Evolutionary conservation across 2,888 invertebrate genomes (phyloP).

Genomic region (Nasonovia ribisnigri): DNA sequence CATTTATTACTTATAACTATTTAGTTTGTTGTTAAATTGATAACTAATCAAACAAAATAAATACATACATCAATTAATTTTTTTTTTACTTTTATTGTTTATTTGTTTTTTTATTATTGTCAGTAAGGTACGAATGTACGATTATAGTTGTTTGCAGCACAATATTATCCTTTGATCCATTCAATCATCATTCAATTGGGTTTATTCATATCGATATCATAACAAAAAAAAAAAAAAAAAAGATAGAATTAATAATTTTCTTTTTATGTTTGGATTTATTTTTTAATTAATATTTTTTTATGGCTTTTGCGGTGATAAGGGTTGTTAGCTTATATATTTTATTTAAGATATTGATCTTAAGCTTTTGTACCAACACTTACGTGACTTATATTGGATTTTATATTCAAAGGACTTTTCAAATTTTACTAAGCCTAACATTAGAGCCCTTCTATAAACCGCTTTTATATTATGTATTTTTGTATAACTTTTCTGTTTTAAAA

Average conservation of each 20-base stretch:
- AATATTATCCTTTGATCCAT: conserved; percentile 56
- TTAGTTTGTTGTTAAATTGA: not conserved
- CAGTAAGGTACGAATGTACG: not conserved
- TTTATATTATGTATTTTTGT: conserved; percentile 52
- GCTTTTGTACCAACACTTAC: conserved; percentile 36
- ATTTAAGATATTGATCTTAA: not conserved
- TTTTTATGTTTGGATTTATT: conserved; percentile 16
- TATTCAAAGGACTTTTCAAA: not conserved
- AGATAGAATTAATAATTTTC: conserved; percentile 31
- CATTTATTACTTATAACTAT: not conserved
- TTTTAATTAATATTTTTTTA: conserved; percentile 44
- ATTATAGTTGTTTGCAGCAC: conserved; percentile 40
- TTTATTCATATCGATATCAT: conserved; percentile 34
- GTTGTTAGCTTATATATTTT: conserved; percentile 27
- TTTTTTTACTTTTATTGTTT: not conserved
- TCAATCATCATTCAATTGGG: conserved; percentile 33
- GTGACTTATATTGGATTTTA: not conserved
- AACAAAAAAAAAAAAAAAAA: conserved; percentile 19
- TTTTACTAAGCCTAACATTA: conserved; percentile 1
- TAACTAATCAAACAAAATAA: not conserved
- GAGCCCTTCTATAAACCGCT: conserved; percentile 48
- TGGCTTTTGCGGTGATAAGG: conserved; percentile 55
- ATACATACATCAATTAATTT: not conserved
- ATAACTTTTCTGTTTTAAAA: conserved; percentile 57
- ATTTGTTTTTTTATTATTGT: not conserved